phyloP scores from a whole-genome alignment of 2,113 vertebrate genomes.

The Phodopus roborovskii region DNA sequence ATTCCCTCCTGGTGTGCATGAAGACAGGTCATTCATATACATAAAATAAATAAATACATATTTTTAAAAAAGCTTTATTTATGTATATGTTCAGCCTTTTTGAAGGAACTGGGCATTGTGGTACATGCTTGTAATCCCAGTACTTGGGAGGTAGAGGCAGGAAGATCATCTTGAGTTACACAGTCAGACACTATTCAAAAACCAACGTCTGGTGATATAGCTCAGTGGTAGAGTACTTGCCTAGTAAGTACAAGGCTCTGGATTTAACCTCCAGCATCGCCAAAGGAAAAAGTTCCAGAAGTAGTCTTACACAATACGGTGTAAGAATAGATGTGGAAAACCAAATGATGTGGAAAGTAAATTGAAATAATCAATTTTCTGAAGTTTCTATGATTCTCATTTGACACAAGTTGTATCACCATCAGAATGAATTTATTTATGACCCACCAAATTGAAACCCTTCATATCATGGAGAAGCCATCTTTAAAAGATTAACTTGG shows the following conservation, averaged over 20 bases:
- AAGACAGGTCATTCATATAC: too few relatives aligned
- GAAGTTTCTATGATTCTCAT: background rate
- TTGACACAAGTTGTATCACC: background rate
- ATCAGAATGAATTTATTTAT: conserved; percentile 16
- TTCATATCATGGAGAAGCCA: background rate
- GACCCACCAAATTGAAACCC: background rate
- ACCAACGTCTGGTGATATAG: too few relatives aligned
- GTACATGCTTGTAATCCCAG: background rate
- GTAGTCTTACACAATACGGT: background rate
- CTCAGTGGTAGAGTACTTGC: background rate
- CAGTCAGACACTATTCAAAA: background rate
- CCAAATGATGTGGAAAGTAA: background rate
- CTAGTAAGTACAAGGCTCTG: background rate
- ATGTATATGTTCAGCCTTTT: background rate
- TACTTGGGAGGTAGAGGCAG: background rate
- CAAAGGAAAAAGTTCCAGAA: conserved; percentile 1
- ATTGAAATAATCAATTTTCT: background rate
- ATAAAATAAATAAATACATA: too few relatives aligned
- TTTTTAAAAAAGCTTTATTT: background rate
- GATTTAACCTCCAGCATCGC: background rate
- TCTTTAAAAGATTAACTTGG: background rate
- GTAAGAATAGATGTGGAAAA: background rate
- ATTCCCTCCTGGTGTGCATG: too few relatives aligned
- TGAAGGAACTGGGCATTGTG: background rate
- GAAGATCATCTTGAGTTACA: background rate